Conservation (phyloP, 2,113 vertebrate genomes). For the Diadophis punctatus region DNA sequence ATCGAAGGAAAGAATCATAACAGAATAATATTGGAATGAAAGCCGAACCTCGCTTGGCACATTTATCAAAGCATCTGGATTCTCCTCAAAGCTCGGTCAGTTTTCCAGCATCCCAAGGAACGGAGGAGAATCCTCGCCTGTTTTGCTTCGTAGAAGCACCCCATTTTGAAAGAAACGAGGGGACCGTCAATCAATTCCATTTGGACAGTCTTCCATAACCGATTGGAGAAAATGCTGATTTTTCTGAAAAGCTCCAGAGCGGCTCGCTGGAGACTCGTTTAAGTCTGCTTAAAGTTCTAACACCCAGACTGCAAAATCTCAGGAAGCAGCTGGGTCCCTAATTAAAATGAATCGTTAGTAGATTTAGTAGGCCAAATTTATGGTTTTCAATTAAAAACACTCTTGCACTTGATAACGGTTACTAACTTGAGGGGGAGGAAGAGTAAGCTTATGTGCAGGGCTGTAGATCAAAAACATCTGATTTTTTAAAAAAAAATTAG, state of each 20-base stretch:
- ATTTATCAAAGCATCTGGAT: not conserved
- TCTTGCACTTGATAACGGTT: constrained; percentile 38
- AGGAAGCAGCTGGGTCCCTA: constrained; percentile 80
- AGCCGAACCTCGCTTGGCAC: not conserved
- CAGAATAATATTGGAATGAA: too few relatives aligned
- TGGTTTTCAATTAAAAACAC: constrained; percentile 70
- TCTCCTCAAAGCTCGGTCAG: not conserved
- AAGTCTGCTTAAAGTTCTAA: constrained; percentile 70
- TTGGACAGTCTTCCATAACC: constrained; percentile 54
- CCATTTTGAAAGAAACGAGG: constrained; percentile 22
- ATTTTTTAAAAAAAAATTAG: not conserved
- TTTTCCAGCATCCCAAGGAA: not conserved
- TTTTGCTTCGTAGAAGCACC: not conserved
- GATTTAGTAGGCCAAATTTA: constrained; percentile 78
- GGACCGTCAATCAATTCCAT: not conserved
- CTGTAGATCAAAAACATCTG: not conserved
- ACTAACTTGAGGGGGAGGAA: not conserved
- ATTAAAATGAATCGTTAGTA: constrained; percentile 80
- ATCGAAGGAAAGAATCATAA: not conserved
- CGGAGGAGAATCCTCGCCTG: not conserved
- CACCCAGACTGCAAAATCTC: constrained; percentile 71
- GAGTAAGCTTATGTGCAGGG: not conserved
- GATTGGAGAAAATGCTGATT: constrained; percentile 69
- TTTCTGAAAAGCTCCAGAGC: constrained; percentile 50
- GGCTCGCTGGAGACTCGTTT: constrained; percentile 75